These are phyloP conservation scores for Amphilophus citrinellus DNA, from an alignment of 2,113 vertebrate genomes.

Conservation along the genomic window DNA sequence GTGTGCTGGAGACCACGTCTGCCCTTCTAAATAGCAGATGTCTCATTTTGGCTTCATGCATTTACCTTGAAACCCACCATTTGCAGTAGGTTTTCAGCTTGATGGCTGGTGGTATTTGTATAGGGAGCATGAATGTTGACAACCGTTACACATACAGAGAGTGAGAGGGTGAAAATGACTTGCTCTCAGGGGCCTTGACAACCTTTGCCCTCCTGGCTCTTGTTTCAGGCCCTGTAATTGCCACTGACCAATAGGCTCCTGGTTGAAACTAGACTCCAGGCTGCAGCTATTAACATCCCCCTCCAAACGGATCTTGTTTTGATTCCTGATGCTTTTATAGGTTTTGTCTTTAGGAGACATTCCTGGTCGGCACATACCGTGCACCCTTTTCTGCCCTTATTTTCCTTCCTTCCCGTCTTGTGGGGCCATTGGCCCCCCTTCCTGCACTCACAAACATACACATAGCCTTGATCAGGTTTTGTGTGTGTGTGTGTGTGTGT, in stretches of 20 bases:
- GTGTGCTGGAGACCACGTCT: background rate
- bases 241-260: constrained; percentile 77
- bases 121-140: constrained; percentile 70
- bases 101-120: constrained; percentile 69
- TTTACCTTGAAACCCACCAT: constrained; percentile 2
- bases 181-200: constrained; percentile 75
- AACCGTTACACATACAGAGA: constrained; percentile 60
- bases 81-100: constrained; percentile 29
- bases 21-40: background rate
- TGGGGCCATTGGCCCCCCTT: constrained; percentile 63
- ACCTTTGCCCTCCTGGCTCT: constrained; percentile 77
- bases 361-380: constrained; percentile 80
- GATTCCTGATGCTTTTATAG: constrained; percentile 81
- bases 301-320: constrained; percentile 78
- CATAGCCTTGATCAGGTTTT: constrained; percentile 52
- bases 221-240: constrained; percentile 75
- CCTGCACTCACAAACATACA: constrained; percentile 73
- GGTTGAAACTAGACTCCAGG: constrained; percentile 76
- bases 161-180: constrained; percentile 75
- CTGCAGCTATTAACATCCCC: constrained; percentile 75
- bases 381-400: constrained; percentile 75
- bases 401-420: constrained; percentile 79
- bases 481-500: constrained; percentile 11
- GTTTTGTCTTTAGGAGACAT: constrained; percentile 80
- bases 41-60: background rate